Base-by-base conservation (phyloP, 2,888 invertebrate species). In the Mycalesis mineus region DNA sequence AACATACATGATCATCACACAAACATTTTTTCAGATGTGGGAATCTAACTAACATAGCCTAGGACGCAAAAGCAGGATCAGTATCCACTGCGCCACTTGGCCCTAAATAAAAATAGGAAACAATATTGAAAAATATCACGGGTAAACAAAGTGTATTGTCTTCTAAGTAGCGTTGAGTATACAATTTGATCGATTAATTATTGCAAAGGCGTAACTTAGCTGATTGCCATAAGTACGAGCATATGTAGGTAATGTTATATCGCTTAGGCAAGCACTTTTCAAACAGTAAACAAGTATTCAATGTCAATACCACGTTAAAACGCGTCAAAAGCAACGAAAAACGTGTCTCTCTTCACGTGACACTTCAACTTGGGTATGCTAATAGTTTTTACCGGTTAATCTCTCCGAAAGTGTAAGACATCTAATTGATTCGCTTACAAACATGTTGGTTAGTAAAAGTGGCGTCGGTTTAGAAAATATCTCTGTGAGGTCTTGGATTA, bases 381-480 rank as follows among this genome's bases (percentile, higher is more conserved):
- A 53, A 53, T 37, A 45, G 22, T 37, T 31, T 53, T 44, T 45
- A 53, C 53, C 53, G 53, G 44, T 53, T 44, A 44, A 44, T 53
- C 22, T 53, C 37, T 22, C 44, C 22, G 28, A 53, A 44, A 36
- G 53, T 45, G 53, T 44, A 9, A 37, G 45, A 44, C 44, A 14
- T 53, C 53, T 53, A 53, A 37, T 45, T 45, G 33, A 36, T 5
- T 37, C 33, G 33, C 17, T 42, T 22, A 33, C 42, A 36, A 52
- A 15, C 6, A 45, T n/a, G 11, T 42, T 42, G 15, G 39, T 17
- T 17, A 13, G 42, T 52, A 52, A 41, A 33, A 31, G 51, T 42
- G 9, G 17, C 33, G 15, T 29, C 17, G 7, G 49, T 17, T 49
- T 49, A 13, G 17, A 13, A n/a, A 49, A 37, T 8, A 49, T 39